Evolutionary conservation across 2,797 vertebrate species (phyloP).

Genomic region (Brotogeris chrysoptera): DNA sequence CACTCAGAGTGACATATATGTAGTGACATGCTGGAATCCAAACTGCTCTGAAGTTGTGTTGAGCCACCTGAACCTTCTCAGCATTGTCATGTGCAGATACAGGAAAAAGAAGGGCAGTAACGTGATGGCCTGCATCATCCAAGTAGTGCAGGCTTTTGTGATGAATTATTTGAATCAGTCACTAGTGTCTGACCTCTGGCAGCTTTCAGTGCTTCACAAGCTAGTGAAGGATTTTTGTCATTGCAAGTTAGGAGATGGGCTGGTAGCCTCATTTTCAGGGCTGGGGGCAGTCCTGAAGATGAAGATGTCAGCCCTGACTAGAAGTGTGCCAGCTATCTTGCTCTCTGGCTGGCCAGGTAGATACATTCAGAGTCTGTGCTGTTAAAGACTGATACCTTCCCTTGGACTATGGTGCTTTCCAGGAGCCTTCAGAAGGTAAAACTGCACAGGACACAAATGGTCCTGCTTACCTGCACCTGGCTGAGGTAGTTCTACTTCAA

Average conservation of each 20-base stretch:
- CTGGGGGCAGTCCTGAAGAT: neutral
- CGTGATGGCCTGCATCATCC: neutral
- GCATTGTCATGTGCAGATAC: neutral
- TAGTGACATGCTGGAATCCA: neutral
- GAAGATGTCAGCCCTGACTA: neutral
- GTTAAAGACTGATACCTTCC: neutral
- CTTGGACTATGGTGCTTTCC: neutral
- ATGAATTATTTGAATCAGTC: neutral
- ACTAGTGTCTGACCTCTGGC: neutral
- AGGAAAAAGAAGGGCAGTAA: neutral
- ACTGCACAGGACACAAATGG: neutral
- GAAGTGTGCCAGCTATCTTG: neutral
- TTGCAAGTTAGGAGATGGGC: neutral
- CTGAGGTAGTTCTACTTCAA: neutral
- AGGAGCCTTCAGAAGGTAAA: neutral
- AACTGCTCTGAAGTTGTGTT: neutral
- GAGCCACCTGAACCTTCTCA: neutral
- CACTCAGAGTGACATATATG: neutral
- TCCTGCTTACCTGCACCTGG: neutral
- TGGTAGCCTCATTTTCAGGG: neutral
- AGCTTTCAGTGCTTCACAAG: neutral
- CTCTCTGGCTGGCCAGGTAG: neutral
- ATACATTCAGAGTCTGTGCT: neutral
- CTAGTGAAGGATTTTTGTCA: neutral
- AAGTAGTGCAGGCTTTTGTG: neutral